phyloP scores from a whole-genome alignment of 2,797 vertebrate species.

The Simalia tracyae region DNA sequence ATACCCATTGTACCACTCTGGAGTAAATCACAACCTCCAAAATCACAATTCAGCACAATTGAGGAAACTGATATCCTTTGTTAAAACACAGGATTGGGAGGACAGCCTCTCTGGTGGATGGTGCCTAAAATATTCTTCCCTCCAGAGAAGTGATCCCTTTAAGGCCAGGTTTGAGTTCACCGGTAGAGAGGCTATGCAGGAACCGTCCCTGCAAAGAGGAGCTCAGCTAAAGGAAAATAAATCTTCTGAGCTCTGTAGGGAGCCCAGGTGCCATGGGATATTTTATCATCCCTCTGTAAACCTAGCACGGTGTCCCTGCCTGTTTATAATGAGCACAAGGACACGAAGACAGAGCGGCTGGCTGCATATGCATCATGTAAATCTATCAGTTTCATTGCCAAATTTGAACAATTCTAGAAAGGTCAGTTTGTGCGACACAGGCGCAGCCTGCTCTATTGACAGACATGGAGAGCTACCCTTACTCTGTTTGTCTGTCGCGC shows the following conservation, averaged over 20 bases:
- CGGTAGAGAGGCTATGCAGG: background rate
- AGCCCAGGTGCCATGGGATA: constrained; percentile 64
- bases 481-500: constrained; percentile 30
- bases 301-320: constrained; percentile 59
- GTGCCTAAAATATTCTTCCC: constrained; percentile 61
- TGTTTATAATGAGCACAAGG: constrained; percentile 70
- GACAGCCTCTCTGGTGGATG: constrained; percentile 38
- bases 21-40: constrained; percentile 57
- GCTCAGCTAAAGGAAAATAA: constrained; percentile 67
- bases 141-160: constrained; percentile 62
- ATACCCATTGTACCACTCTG: constrained; percentile 28
- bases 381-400: constrained; percentile 68
- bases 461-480: constrained; percentile 43
- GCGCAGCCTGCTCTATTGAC: constrained; percentile 32
- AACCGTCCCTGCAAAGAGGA: constrained; percentile 39
- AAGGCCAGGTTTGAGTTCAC: constrained; percentile 64
- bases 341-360: constrained; percentile 58
- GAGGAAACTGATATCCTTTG: constrained; percentile 63
- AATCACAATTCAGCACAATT: constrained; percentile 55
- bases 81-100: constrained; percentile 51
- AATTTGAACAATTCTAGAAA: constrained; percentile 63
- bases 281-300: constrained; percentile 72
- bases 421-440: constrained; percentile 33
- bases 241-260: constrained; percentile 66
- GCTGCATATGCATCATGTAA: constrained; percentile 67